Evolutionary conservation across 2,113 vertebrate species (phyloP).

Genomic region (Phalacrocorax carbo): DNA sequence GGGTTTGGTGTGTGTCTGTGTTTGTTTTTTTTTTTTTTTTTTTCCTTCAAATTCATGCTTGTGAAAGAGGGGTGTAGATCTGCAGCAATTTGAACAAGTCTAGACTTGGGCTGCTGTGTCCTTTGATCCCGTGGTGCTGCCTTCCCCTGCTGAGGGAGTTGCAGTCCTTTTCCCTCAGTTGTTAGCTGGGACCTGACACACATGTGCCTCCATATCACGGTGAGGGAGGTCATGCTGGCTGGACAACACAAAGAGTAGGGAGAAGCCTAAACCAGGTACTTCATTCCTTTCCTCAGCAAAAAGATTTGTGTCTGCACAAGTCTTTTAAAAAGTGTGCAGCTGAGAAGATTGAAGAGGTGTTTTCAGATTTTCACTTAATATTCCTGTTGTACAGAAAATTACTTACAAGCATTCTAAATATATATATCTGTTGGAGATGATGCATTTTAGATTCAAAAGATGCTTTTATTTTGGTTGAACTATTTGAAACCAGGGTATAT

Average conservation of each 20-base stretch:
- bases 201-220: accelerated
- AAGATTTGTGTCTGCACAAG: background rate
- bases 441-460: background rate
- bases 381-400: background rate
- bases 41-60: background rate
- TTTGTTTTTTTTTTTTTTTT: accelerated
- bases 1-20: no score
- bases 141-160: background rate
- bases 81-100: background rate
- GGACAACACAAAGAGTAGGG: background rate
- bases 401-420: background rate
- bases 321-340: background rate
- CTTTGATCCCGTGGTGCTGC: background rate
- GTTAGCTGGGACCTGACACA: background rate
- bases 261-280: background rate
- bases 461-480: background rate
- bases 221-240: background rate
- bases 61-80: background rate
- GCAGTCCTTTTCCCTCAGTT: background rate
- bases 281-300: background rate
- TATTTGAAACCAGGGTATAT: background rate
- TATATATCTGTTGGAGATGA: background rate
- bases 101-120: background rate
- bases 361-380: background rate
- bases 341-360: background rate